phyloP scores from a whole-genome alignment of 2,888 invertebrate genomes.

The Megaustenia siamemsis region DNA sequence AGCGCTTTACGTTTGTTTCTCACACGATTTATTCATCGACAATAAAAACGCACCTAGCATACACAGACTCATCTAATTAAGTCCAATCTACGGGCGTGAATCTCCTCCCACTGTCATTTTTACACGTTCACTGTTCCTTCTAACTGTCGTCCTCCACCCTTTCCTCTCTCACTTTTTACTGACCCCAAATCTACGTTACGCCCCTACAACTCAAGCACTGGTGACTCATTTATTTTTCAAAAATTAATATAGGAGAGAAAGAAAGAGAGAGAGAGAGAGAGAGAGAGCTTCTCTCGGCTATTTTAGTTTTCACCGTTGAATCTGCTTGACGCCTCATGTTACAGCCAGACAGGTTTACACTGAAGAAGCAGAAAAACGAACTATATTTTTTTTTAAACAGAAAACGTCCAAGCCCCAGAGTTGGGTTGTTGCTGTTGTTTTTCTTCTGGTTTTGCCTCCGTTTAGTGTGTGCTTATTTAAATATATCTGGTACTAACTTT shows the following conservation, averaged over 20 bases:
- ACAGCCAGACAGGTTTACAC: not conserved
- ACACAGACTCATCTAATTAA: too few species aligned
- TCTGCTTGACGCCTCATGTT: not conserved
- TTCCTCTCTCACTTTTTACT: too few species aligned
- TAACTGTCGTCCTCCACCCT: too few species aligned
- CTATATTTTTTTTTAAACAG: conserved; percentile 18
- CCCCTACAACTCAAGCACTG: not conserved
- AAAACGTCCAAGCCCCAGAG: not conserved
- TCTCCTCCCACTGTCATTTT: too few species aligned
- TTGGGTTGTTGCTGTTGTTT: not conserved
- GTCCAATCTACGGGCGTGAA: too few species aligned
- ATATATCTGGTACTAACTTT: not conserved
- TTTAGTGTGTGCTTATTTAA: not conserved
- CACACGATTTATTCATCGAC: too few species aligned
- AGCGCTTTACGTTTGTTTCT: too few species aligned
- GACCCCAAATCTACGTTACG: not conserved
- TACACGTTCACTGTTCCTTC: too few species aligned
- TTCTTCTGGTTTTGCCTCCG: too few species aligned
- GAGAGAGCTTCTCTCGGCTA: not conserved
- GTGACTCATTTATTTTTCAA: conserved; percentile 35
- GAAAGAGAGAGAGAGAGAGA: too few species aligned
- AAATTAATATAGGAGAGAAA: conserved; percentile 25
- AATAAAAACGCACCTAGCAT: too few species aligned
- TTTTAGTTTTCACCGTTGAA: not conserved
- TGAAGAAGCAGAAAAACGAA: conserved; percentile 19